Percentiles rank a stretch among this genome's conserved stretches.
phyloP scores from a whole-genome alignment of 2,888 invertebrate genomes.

The Colletes collaris region DNA sequence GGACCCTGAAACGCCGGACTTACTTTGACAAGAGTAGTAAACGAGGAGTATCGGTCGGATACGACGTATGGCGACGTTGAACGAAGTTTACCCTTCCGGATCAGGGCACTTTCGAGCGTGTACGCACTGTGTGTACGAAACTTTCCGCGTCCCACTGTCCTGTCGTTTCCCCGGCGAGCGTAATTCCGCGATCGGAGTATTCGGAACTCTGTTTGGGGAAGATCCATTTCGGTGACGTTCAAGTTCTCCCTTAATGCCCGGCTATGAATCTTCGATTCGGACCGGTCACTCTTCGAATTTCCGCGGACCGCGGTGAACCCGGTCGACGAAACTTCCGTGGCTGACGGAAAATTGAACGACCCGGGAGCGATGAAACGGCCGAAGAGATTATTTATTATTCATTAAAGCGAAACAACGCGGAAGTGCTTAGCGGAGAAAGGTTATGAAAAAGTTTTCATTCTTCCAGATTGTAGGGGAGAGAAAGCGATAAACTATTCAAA shows the following conservation, averaged over 20 bases:
- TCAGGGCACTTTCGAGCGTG: slow-evolving; percentile 45
- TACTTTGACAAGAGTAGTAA: slow-evolving; percentile 56
- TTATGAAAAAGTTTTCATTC: slow-evolving; percentile 27
- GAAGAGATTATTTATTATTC: slow-evolving; percentile 43
- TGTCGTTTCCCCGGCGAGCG: slow-evolving; percentile 28
- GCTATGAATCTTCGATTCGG: slow-evolving; percentile 45
- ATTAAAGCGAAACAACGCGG: slow-evolving; percentile 34
- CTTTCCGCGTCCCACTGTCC: slow-evolving; percentile 21
- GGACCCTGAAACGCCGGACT: slow-evolving; percentile 51
- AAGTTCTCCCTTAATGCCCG: slow-evolving; percentile 8
- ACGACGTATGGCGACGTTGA: slow-evolving; percentile 52
- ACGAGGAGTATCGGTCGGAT: slow-evolving; percentile 45
- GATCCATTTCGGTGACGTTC: slow-evolving; percentile 28
- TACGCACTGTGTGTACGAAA: slow-evolving; percentile 47
- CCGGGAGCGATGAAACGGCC: background rate
- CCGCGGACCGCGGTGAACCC: background rate
- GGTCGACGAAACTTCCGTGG: background rate
- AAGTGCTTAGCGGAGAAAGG: slow-evolving; percentile 36
- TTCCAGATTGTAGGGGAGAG: slow-evolving; percentile 4
- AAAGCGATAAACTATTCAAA: slow-evolving; percentile 35
- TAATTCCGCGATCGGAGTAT: slow-evolving; percentile 45
- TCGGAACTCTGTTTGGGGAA: slow-evolving; percentile 34
- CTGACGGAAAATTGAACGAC: slow-evolving; percentile 24
- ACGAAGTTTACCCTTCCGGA: slow-evolving; percentile 66
- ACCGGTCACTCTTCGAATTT: slow-evolving; percentile 5